Evolutionary conservation across 1,140 invertebrate genomes (phyloP).

Genomic region (Mamestra configurata): DNA sequence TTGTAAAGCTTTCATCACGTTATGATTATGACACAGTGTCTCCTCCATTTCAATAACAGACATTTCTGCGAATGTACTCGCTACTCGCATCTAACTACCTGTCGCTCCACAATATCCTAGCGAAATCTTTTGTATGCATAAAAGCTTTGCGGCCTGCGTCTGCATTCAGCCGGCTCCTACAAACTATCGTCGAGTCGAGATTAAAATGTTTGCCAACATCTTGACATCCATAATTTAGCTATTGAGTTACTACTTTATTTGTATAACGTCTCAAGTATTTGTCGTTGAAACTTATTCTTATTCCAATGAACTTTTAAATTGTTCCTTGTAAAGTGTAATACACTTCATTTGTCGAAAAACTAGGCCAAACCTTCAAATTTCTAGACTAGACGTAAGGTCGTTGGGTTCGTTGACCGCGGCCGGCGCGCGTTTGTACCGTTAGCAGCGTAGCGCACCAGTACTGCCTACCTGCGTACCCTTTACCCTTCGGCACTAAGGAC

Average conservation of each 20-base stretch:
- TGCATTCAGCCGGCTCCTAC: slow-evolving; percentile 59
- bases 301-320: slow-evolving; percentile 7
- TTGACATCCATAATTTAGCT: slow-evolving; percentile 40
- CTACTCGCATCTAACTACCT: slow-evolving; percentile 28
- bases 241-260: slow-evolving; percentile 37
- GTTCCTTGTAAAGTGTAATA: not conserved
- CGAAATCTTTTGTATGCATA: slow-evolving; percentile 71
- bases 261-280: not conserved
- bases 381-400: slow-evolving; percentile 79
- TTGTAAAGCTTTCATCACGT: not conserved
- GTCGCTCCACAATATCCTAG: slow-evolving; percentile 57
- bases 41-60: slow-evolving; percentile 9
- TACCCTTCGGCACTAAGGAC: slow-evolving; percentile 59
- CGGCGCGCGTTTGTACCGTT: slow-evolving; percentile 74
- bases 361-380: slow-evolving; percentile 82
- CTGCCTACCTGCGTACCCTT: slow-evolving; percentile 67
- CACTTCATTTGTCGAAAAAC: slow-evolving; percentile 64
- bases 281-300: not conserved
- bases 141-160: slow-evolving; percentile 66
- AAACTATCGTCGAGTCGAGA: slow-evolving; percentile 35
- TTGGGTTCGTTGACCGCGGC: slow-evolving; percentile 76
- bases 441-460: slow-evolving; percentile 62
- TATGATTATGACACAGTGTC: not conserved
- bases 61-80: slow-evolving; percentile 34
- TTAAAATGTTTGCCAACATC: slow-evolving; percentile 53